These are phyloP conservation scores for Bovichtus variegatus DNA, from an alignment of 2,797 vertebrate genomes.

Conservation along the genomic window DNA sequence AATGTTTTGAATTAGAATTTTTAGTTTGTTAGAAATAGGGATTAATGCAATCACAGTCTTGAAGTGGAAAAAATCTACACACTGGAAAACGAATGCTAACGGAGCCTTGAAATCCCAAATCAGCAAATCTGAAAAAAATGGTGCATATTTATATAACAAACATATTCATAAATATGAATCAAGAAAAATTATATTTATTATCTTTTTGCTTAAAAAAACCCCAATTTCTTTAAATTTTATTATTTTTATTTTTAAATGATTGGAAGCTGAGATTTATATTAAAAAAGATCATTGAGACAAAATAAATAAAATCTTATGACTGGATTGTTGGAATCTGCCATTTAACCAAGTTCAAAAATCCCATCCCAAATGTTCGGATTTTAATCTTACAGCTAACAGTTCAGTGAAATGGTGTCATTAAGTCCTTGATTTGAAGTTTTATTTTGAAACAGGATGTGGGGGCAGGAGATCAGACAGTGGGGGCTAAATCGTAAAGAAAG, in stretches of 20 bases:
- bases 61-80: background rate
- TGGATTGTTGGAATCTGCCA: background rate
- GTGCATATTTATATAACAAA: conserved; percentile 8
- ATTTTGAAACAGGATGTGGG: background rate
- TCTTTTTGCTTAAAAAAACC: background rate
- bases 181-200: background rate
- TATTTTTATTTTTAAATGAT: background rate
- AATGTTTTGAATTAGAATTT: background rate
- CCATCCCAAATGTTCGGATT: background rate
- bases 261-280: background rate
- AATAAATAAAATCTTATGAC: conserved; percentile 14
- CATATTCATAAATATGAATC: background rate
- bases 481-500: background rate
- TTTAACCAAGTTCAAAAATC: conserved; percentile 3
- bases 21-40: background rate
- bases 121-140: conserved; percentile 9
- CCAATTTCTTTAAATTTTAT: no score
- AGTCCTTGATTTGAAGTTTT: background rate
- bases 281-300: background rate
- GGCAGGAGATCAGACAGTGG: background rate
- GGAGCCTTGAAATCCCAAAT: conserved; percentile 3
- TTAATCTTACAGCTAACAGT: conserved; percentile 12
- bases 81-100: conserved; percentile 22
- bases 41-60: conserved; percentile 4
- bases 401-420: background rate